Base-by-base conservation (phyloP, 2,113 vertebrate genomes). In the Tinamus guttatus region DNA sequence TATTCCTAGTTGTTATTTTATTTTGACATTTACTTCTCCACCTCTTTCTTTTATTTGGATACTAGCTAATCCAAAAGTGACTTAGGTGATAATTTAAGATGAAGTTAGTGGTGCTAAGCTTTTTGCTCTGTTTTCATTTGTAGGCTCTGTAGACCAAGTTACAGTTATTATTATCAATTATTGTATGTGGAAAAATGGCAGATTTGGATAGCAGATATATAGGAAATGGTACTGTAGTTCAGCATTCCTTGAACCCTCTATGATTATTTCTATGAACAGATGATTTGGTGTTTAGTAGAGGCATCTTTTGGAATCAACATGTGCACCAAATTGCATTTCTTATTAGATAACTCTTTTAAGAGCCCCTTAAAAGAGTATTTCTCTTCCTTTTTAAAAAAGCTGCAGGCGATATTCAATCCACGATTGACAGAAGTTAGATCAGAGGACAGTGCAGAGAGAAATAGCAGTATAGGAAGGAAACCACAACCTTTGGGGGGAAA, bases 261-360 rank as follows among this genome's bases (percentile, higher is more conserved):
- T 64, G 88, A 90, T 89, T 89, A 85, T 28, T 85, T 92, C 34
- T 71, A 22, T 71, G 83, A 90, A 71, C 32, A 76, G 30, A 86
- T 87, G 52, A 96, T 16, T 56, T 85, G 75, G 43, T 79, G 41
- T 21, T 81, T 92, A 87, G 87, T 87, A 85, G 87, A 63, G 9
- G 21, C 73, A 47, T 73, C 4, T 3, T 84, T 68, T 86, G 17
- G 21, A 73, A 76, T 58, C 12, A 52, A 13, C 25, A 63, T 38
- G 49, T 62, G 54, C 17, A 79, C 7, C 75, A 77, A 41, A 51
- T 81, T 81, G 56, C 10, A 9, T 82, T 94, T 85, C 41, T 28
- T 56, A 17, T 21, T 83, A 87, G 51, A 76, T 28, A 73, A 73
- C 3, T 71, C 16, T 78, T 52, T 38, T 40, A 43, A 58, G 24